Percentiles rank a stretch among this genome's conserved stretches.
phyloP scores from a whole-genome alignment of 2,888 invertebrate genomes.

The Andrena bicolor region DNA sequence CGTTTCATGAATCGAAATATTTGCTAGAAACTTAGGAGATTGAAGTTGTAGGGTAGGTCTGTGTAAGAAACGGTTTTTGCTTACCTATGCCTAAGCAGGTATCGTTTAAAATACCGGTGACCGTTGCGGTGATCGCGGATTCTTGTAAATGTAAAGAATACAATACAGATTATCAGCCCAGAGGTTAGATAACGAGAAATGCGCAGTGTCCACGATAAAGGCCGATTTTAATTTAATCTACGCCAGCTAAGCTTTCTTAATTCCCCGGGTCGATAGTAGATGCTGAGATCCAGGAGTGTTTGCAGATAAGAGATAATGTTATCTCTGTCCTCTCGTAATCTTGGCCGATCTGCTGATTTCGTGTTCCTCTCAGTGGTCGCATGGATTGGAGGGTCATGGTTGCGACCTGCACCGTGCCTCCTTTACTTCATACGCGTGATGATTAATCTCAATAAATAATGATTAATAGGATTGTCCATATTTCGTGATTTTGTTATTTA shows the following conservation, averaged over 20 bases:
- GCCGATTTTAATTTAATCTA: conserved; percentile 64
- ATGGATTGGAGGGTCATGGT: conserved; percentile 15
- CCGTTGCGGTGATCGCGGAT: conserved; percentile 18
- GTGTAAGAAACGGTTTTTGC: too few relatives aligned
- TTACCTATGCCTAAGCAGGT: too few relatives aligned
- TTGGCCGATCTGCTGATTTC: conserved; percentile 60
- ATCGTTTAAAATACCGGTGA: neutral
- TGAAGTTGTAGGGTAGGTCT: too few relatives aligned
- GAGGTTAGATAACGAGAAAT: conserved; percentile 52
- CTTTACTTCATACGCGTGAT: neutral
- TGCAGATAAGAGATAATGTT: conserved; percentile 69
- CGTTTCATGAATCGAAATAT: neutral
- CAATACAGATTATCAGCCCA: conserved; percentile 33
- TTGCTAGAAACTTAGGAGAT: neutral
- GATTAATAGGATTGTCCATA: too few relatives aligned
- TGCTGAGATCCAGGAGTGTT: conserved; percentile 64
- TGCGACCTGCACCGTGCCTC: neutral
- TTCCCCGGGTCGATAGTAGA: conserved; percentile 66
- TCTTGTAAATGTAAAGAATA: neutral
- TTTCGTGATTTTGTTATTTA: too few relatives aligned
- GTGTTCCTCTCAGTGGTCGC: conserved; percentile 24
- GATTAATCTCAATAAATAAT: too few relatives aligned
- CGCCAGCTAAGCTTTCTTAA: conserved; percentile 64
- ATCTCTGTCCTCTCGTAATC: conserved; percentile 60
- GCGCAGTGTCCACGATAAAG: conserved; percentile 55